phyloP scores from a whole-genome alignment of 92 coral and sea anemone species.

The Zoanthus sociatus region DNA sequence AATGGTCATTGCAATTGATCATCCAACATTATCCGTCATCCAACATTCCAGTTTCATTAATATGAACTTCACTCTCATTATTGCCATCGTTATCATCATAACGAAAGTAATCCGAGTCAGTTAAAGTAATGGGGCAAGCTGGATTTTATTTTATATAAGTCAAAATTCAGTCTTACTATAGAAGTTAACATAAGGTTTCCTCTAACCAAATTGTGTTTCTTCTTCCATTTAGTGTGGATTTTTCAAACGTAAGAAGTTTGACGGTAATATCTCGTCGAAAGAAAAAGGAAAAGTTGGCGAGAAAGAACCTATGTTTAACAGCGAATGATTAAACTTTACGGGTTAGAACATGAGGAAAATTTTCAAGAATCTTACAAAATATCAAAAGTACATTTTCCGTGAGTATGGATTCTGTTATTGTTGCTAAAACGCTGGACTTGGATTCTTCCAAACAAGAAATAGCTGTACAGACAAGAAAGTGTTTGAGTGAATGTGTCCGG shows the following conservation, averaged over 20 bases:
- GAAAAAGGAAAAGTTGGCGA: constrained; percentile 57
- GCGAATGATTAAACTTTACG: constrained; percentile 11
- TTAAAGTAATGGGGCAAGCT: too few species aligned
- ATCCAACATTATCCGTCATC: background rate
- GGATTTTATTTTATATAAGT: too few species aligned
- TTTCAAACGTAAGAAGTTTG: constrained; percentile 88
- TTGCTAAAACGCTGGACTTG: background rate
- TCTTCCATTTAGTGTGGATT: constrained; percentile 80
- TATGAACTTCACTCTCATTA: background rate
- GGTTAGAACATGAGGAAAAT: too few species aligned
- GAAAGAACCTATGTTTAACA: constrained; percentile 69
- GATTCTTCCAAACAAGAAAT: constrained; percentile 1
- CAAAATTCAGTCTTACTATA: background rate
- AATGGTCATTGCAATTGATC: background rate
- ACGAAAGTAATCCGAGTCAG: too few species aligned
- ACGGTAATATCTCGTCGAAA: constrained; percentile 65
- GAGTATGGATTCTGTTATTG: background rate
- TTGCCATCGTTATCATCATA: background rate
- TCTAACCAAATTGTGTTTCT: background rate
- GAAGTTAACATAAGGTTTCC: background rate
- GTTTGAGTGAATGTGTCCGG: background rate
- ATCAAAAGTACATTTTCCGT: background rate
- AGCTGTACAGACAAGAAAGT: background rate
- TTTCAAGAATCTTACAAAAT: background rate
- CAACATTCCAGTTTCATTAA: background rate